These are phyloP conservation scores for Calyptomena viridis DNA, from an alignment of 2,113 vertebrate genomes.

Conservation along the genomic window DNA sequence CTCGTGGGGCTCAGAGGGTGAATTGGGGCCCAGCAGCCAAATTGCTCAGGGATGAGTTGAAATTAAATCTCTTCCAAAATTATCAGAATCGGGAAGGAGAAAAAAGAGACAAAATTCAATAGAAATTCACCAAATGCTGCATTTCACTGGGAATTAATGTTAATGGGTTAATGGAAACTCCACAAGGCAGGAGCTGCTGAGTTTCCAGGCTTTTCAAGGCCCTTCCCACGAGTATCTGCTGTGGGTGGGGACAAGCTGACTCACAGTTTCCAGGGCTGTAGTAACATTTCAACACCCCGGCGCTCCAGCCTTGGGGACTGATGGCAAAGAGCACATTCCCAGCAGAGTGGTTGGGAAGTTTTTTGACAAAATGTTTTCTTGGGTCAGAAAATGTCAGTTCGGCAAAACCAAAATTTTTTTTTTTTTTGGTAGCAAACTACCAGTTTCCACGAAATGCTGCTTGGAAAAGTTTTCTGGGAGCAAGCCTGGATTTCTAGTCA, in stretches of 20 bases:
- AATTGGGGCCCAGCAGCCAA: fast-evolving
- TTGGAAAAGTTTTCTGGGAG: background rate
- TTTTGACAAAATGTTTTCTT: constrained; percentile 16
- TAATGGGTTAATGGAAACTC: constrained; percentile 51
- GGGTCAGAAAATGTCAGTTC: background rate
- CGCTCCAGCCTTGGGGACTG: constrained; percentile 51
- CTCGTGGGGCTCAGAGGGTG: fast-evolving
- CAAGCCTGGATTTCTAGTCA: background rate
- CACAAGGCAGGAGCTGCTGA: background rate
- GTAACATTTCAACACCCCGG: constrained; percentile 56
- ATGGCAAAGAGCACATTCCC: constrained; percentile 58
- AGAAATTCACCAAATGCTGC: background rate
- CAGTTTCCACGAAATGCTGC: background rate
- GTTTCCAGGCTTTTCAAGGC: constrained; percentile 47
- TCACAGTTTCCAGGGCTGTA: constrained; percentile 62
- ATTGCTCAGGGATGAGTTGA: fast-evolving
- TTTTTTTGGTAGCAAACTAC: background rate
- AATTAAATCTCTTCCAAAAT: background rate
- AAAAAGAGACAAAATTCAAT: fast-evolving
- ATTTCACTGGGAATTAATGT: background rate
- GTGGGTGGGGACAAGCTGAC: constrained; percentile 66
- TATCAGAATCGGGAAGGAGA: background rate
- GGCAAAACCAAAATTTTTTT: background rate
- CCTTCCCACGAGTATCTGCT: constrained; percentile 58
- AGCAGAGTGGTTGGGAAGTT: constrained; percentile 22